Evolutionary conservation across 2,888 invertebrate genomes (phyloP), one percentile per base, ranked within the genome.

Genomic region (Machimus rusticus): DNA sequence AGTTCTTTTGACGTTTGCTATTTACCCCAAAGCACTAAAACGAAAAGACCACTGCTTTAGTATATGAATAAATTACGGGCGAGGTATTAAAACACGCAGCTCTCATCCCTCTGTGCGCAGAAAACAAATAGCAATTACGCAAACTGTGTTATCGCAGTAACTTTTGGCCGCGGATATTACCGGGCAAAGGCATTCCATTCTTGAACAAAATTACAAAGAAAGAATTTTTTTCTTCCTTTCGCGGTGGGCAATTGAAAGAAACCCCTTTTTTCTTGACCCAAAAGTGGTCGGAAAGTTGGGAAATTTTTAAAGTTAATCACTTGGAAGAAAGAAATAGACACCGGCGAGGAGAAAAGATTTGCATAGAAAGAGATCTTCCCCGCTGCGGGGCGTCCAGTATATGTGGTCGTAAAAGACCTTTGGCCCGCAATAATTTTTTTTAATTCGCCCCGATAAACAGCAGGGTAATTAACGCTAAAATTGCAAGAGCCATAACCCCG

Each of bases 311-410:
- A 57, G 82, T 82, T 82, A 82, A 82, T 82, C 82, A 82, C 82
- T 82, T 82, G 82, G 82, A 82, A 82, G 57, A 82, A 57, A 57
- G 57, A 82, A 51, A 82, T 82, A 82, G 82, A 82, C 82, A 82
- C 12, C 39, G 19, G 37, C n/a, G 66, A 31, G 12, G 9, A 39
- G 19, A 16, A 16, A 19, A 66, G 37, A 82, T 82, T 82, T 82
- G 82, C 82, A 57, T 82, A 82, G 82, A 57, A 57, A 57, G 34
- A 55, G 37, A 57, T 57, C 34, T 66, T 23, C 34, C 55, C 57
- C 37, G 82, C n/a, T 82, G 57, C 37, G 57, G 78, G 43, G 57
- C 82, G 3, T 46, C 57, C 55, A 76, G 39, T 37, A 19, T 66
- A 55, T 55, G 37, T 57, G 16, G 81, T 31, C 82, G 39, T 66